Percentiles rank a stretch among this genome's conserved stretches.
Conservation (phyloP, 2,888 invertebrate genomes). For the Pachliopta kotzebuea region DNA sequence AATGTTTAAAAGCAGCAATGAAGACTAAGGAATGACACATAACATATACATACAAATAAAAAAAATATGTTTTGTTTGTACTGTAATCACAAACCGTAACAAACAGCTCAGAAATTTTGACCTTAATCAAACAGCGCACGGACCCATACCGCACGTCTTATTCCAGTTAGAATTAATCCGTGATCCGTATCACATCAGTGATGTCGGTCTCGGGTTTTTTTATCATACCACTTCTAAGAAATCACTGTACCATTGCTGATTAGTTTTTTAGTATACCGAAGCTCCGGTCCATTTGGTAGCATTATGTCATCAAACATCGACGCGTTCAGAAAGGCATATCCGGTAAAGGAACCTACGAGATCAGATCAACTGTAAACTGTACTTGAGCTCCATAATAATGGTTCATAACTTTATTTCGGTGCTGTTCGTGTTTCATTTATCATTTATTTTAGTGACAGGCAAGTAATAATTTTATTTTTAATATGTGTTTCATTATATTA, state of each 20-base stretch:
- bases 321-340: slow-evolving; percentile 12
- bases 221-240: slow-evolving; percentile 20
- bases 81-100: too few relatives aligned
- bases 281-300: slow-evolving; percentile 13
- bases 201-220: slow-evolving; percentile 17
- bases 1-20: too few relatives aligned
- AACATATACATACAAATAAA: too few relatives aligned
- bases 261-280: slow-evolving; percentile 25
- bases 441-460: slow-evolving; percentile 9
- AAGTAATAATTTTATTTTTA: slow-evolving; percentile 4
- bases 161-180: slow-evolving; percentile 19
- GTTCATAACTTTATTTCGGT: not conserved
- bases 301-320: slow-evolving; percentile 25
- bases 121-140: too few relatives aligned
- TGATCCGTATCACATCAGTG: slow-evolving; percentile 14
- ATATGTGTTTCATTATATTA: too few relatives aligned
- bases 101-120: too few relatives aligned
- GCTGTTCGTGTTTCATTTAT: slow-evolving; percentile 10
- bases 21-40: too few relatives aligned
- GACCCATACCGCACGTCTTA: not conserved
- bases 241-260: slow-evolving; percentile 6
- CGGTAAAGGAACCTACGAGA: slow-evolving; percentile 8
- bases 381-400: slow-evolving; percentile 7
- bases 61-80: too few relatives aligned
- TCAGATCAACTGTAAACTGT: slow-evolving; percentile 3